phyloP scores from a whole-genome alignment of 2,797 vertebrate genomes.

The Diplodus sargus region DNA sequence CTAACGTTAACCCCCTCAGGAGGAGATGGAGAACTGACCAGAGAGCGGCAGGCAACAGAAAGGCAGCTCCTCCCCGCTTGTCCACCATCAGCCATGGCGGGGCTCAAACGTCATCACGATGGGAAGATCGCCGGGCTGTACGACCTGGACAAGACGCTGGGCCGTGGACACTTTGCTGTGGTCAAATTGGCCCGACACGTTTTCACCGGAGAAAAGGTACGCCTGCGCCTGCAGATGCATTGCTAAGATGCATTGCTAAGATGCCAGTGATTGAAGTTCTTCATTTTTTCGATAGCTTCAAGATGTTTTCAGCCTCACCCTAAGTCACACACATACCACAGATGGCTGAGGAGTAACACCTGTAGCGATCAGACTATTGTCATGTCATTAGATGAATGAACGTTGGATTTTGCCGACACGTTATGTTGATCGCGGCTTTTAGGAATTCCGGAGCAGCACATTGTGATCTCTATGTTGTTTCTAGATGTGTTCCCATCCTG shows the following conservation, averaged over 20 bases:
- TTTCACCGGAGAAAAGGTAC: constrained; percentile 95
- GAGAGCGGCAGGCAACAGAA: constrained; percentile 43
- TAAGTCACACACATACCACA: constrained; percentile 15
- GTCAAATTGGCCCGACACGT: constrained; percentile 98
- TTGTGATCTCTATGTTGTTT: background rate
- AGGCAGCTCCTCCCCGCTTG: constrained; percentile 30
- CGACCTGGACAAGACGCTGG: constrained; percentile 98
- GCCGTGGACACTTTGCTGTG: constrained; percentile 98
- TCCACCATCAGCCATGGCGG: constrained; percentile 88
- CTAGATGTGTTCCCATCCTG: background rate
- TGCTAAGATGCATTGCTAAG: background rate
- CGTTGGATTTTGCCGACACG: background rate
- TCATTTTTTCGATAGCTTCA: background rate
- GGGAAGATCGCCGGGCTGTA: constrained; percentile 99
- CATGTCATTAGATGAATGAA: background rate
- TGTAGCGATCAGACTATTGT: background rate
- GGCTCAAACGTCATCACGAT: constrained; percentile 95
- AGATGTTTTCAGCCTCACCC: constrained; percentile 15
- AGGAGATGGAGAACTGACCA: constrained; percentile 73
- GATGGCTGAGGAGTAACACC: background rate
- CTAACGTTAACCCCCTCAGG: background rate
- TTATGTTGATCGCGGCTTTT: constrained; percentile 3
- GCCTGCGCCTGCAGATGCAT: background rate
- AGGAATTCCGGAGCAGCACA: background rate
- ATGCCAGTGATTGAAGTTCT: constrained; percentile 4